Conservation (phyloP, 2,113 vertebrate species). For the Beaufortia kweichowensis region DNA sequence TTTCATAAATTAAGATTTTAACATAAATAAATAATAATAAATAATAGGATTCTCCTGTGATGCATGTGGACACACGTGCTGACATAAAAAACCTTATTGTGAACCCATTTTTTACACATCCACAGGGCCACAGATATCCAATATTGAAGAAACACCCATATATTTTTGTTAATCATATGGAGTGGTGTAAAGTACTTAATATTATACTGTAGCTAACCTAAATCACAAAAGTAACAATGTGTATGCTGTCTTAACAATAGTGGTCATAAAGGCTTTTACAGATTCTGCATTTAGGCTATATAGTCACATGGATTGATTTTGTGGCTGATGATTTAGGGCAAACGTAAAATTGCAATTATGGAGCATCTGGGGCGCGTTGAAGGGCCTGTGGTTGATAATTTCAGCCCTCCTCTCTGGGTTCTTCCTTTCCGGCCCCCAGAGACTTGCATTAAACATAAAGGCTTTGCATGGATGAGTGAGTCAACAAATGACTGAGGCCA, state of each 20-base stretch:
- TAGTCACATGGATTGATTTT: constrained; percentile 50
- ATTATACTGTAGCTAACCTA: background rate
- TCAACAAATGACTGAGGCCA: constrained; percentile 81
- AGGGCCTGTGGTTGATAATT: constrained; percentile 59
- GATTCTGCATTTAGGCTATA: constrained; percentile 15
- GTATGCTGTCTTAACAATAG: constrained; percentile 13
- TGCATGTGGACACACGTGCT: no score
- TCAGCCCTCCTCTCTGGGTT: constrained; percentile 63
- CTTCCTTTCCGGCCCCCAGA: constrained; percentile 61
- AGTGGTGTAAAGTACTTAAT: background rate
- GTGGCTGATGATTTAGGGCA: constrained; percentile 54
- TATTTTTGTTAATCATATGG: background rate
- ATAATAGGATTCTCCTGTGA: no score
- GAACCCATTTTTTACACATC: no score
- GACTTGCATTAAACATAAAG: constrained; percentile 83
- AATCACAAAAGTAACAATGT: background rate
- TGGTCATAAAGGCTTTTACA: background rate
- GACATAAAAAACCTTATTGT: no score
- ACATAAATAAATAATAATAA: no score
- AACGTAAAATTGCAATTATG: constrained; percentile 69
- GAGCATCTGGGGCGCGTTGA: constrained; percentile 71
- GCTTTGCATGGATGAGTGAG: constrained; percentile 80
- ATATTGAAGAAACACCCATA: no score
- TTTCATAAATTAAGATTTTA: no score
- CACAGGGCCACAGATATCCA: no score